These are phyloP conservation scores for Catalaphyllia jardinei DNA, from an alignment of 64 coral and sea anemone genomes.

Conservation along the genomic window DNA sequence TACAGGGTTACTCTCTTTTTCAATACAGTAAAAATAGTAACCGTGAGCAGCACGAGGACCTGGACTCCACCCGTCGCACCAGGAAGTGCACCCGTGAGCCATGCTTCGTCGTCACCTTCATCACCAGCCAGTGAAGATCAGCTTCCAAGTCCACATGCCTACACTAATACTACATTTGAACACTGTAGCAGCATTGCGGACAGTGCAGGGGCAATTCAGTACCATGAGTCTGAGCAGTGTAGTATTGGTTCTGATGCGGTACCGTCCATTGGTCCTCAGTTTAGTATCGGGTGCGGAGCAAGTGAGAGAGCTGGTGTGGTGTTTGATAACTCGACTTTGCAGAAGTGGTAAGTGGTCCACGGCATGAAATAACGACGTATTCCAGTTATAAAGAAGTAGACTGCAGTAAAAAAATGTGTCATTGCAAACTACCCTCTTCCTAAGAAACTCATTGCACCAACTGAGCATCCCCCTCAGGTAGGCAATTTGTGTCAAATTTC, in stretches of 20 bases:
- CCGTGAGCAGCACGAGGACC: not conserved
- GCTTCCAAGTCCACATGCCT: not conserved
- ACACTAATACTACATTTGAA: not conserved
- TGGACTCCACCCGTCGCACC: not conserved
- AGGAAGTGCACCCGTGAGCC: not conserved
- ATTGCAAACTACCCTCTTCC: too few relatives aligned
- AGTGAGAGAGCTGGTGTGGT: constrained; percentile 51
- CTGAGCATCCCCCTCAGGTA: too few relatives aligned
- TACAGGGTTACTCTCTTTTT: not conserved
- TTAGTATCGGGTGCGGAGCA: not conserved
- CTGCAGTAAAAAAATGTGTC: too few relatives aligned
- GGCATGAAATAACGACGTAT: too few relatives aligned
- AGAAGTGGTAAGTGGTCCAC: constrained; percentile 53
- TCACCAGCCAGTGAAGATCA: not conserved
- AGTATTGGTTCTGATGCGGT: not conserved
- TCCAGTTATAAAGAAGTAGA: too few relatives aligned
- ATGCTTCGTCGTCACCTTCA: not conserved
- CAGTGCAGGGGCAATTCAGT: not conserved
- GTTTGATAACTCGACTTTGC: constrained; percentile 68
- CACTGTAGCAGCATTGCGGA: not conserved
- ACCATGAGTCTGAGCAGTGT: not conserved
- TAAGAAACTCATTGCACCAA: too few relatives aligned
- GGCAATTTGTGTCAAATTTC: too few relatives aligned
- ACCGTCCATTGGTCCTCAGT: not conserved
- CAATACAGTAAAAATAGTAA: not conserved